Base-by-base conservation (phyloP, 2,888 invertebrate genomes). In the Lottia gigantea region DNA sequence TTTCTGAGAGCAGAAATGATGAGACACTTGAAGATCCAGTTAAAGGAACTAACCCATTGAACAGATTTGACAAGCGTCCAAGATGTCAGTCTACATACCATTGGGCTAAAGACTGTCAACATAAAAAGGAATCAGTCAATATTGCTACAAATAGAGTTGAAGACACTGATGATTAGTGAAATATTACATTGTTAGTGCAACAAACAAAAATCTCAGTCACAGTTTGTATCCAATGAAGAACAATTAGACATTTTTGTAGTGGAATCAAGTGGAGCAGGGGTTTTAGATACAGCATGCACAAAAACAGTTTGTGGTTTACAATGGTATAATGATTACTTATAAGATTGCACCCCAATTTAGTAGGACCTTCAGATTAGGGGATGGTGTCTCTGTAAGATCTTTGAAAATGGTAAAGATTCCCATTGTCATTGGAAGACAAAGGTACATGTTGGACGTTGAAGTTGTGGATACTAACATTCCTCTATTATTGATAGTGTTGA, bases 31-130 rank as follows among this genome's bases (percentile, higher is more conserved):
- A 31, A 25, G 31, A 25, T 31, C 46, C 46, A 14, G 46, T 40
- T 45, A 64, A 19, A 64, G 64, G 64, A 12, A 64, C 26, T 45
- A 64, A 64, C 64, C 64, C 64, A 31, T 40, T 64, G 15, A 19
- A 64, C n/a, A 64, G 46, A 64, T 45, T 45, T 64, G 64, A 45
- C 14, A 40, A 46, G 23, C 40, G 64, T 16, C 45, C 31, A 31
- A 64, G 64, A n/a, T 64, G 64, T 64, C 64, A 64, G 64, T 64
- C 64, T 19, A 64, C 64, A 64, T 64, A 31, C 31, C 64, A 64
- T 64, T 64, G 64, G 64, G 19, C 46, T 19, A 64, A 64, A 64
- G 64, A 64, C 31, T 64, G 40, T 46, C 64, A 25, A 26, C 8
- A 64, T 45, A 64, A 64, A 31, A 25, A 64, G 19, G 64, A 64